These are phyloP conservation scores for Eulemur albifrons DNA, from an alignment of 2,797 vertebrate genomes.

Conservation along the genomic window DNA sequence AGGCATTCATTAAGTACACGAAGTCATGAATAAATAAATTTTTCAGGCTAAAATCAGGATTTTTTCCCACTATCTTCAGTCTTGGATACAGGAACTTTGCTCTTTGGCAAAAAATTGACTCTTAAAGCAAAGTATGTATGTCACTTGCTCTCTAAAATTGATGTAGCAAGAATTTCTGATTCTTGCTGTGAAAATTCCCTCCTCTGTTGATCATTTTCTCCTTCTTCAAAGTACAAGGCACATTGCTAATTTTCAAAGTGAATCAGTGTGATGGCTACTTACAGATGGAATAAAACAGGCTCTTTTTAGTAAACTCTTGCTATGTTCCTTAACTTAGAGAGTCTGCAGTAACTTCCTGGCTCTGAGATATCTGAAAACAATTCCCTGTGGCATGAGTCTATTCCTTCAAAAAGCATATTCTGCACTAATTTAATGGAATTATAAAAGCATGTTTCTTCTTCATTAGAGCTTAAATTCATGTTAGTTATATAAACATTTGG, in stretches of 20 bases:
- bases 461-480: not conserved
- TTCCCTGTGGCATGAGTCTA: not conserved
- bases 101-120: not conserved
- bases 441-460: not conserved
- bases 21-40: not conserved
- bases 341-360: not conserved
- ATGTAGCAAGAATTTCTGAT: not conserved
- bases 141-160: not conserved
- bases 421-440: not conserved
- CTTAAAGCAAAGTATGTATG: not conserved
- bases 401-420: not conserved
- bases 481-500: not conserved
- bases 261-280: not conserved
- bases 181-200: constrained; percentile 6
- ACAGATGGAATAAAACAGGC: not conserved
- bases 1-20: not conserved
- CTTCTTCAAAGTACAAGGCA: not conserved
- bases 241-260: constrained; percentile 13
- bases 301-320: not conserved
- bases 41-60: not conserved
- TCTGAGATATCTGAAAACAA: not conserved
- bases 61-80: not conserved
- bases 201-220: not conserved
- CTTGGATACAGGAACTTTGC: not conserved
- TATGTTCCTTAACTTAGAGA: not conserved